Evolutionary conservation across 2,888 invertebrate species (phyloP), one percentile per base, ranked within the genome.

Genomic region (Apoda limacodes): DNA sequence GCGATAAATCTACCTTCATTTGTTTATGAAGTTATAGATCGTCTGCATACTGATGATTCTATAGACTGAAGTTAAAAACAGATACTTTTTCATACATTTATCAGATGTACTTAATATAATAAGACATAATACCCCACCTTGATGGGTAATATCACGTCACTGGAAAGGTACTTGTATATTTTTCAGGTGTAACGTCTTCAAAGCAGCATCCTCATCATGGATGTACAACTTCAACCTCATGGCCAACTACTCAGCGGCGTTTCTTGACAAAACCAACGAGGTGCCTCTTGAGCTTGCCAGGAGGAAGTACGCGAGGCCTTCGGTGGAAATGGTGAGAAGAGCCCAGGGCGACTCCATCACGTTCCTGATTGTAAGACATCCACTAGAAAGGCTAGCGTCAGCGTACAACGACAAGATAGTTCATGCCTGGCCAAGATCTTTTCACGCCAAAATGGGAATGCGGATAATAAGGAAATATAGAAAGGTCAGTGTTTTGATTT

Each of bases 121-220:
- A n/a, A n/a, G n/a, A n/a, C n/a, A n/a, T n/a, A n/a, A n/a, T n/a
- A n/a, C n/a, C n/a, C n/a, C n/a, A n/a, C n/a, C n/a, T n/a, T n/a
- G n/a, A n/a, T n/a, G n/a, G n/a, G n/a, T n/a, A n/a, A n/a, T n/a
- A n/a, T n/a, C n/a, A n/a, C n/a, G n/a, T n/a, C n/a, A n/a, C n/a
- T n/a, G n/a, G n/a, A n/a, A n/a, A n/a, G n/a, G n/a, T n/a, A n/a
- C n/a, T n/a, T n/a, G n/a, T n/a, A n/a, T n/a, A 32, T 27, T 13
- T 51, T 58, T 15, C 58, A 86, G 86, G 86, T 90, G 90, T 60
- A 90, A 90, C 56, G 86, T 90, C 39, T 90, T 90, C 60, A 90
- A 90, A 80, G 90, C 90, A 4, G 91, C 90, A 2, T 93, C 93
- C n/a, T 92, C 93, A 10, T 92, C 93, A 1, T 93, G 93, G 93